Evolutionary conservation across 2,888 invertebrate species (phyloP).

Genomic region (Hemithea aestivaria): DNA sequence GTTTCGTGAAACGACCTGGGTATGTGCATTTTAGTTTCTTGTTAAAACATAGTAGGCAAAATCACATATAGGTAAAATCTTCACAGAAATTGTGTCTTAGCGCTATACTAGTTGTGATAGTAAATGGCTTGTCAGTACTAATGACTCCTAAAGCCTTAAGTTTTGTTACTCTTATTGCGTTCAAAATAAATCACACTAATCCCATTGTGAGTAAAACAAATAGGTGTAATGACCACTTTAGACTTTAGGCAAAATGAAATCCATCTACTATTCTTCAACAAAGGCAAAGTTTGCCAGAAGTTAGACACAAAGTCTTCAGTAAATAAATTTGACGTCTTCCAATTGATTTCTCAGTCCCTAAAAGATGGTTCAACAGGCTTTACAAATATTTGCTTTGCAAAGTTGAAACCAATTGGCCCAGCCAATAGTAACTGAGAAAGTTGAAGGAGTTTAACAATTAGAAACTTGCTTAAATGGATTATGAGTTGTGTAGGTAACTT

Average conservation of each 20-base stretch:
- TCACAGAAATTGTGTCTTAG: too few species aligned
- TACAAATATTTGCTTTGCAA: slow-evolving; percentile 29
- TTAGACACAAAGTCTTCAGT: slow-evolving; percentile 24
- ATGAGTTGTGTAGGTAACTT: slow-evolving; percentile 12
- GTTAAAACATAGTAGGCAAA: too few species aligned
- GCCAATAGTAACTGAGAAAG: slow-evolving; percentile 27
- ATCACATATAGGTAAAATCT: too few species aligned
- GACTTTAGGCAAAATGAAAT: slow-evolving; percentile 5
- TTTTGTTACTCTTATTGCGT: too few species aligned
- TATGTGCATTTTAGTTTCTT: too few species aligned
- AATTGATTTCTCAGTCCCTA: slow-evolving; percentile 29
- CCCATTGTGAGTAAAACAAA: background rate
- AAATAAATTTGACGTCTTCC: slow-evolving; percentile 25
- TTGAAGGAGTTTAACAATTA: slow-evolving; percentile 24
- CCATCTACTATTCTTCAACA: slow-evolving; percentile 8
- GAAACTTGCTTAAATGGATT: slow-evolving; percentile 22
- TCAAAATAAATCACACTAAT: too few species aligned
- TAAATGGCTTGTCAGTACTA: too few species aligned
- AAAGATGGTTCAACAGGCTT: slow-evolving; percentile 27
- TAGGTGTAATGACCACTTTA: slow-evolving; percentile 1
- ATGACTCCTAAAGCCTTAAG: too few species aligned
- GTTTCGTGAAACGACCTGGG: too few species aligned
- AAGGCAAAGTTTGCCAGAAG: slow-evolving; percentile 18
- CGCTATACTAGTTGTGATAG: too few species aligned
- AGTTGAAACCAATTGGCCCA: slow-evolving; percentile 27